Evolutionary conservation across 2,888 invertebrate species (phyloP).

Genomic region (Rhingia rostrata): DNA sequence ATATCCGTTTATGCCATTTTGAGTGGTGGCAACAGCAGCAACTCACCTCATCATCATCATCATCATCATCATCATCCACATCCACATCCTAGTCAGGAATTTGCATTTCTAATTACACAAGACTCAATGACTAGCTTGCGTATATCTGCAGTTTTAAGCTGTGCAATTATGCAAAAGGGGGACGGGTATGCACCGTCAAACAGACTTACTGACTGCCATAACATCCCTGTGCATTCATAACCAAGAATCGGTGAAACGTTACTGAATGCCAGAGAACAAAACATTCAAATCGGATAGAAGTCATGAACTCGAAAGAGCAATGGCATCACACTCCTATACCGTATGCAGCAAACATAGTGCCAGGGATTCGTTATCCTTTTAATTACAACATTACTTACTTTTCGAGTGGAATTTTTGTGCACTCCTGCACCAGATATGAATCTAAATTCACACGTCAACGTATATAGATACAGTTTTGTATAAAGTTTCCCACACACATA

Average conservation of each 20-base stretch:
- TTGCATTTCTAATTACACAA: conserved; percentile 63
- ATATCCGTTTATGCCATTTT: conserved; percentile 16
- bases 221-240: conserved; percentile 1
- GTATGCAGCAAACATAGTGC: no score
- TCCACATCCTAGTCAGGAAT: conserved; percentile 15
- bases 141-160: conserved; percentile 43
- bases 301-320: conserved; percentile 53
- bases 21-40: background rate
- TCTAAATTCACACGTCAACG: conserved; percentile 30
- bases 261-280: conserved; percentile 32
- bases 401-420: conserved; percentile 40
- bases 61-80: conserved; percentile 38
- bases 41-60: conserved; percentile 26
- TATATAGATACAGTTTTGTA: conserved; percentile 30
- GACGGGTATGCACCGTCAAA: conserved; percentile 15
- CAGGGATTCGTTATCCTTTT: conserved; percentile 62
- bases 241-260: background rate
- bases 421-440: conserved; percentile 34
- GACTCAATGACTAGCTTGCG: conserved; percentile 48
- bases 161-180: conserved; percentile 48
- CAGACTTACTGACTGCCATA: conserved; percentile 40
- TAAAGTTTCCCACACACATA: background rate
- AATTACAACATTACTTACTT: conserved; percentile 56
- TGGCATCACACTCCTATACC: conserved; percentile 3
- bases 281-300: conserved; percentile 41